Evolutionary conservation across 1,140 invertebrate genomes (phyloP).

Genomic region (Trinorchestia longiramus): DNA sequence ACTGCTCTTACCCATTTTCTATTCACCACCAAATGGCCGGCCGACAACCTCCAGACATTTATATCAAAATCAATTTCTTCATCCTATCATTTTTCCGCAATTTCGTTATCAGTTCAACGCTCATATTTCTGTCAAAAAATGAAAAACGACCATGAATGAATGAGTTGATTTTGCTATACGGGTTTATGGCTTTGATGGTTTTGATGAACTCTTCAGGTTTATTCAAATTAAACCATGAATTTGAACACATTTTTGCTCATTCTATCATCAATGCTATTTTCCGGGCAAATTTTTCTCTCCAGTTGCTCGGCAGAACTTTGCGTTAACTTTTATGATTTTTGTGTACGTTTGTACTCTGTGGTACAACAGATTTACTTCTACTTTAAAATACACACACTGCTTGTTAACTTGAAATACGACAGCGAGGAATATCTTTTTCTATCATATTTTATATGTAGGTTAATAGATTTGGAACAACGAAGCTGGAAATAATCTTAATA

Average conservation of each 20-base stretch:
- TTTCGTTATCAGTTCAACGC: slow-evolving; percentile 7
- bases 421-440: neutral
- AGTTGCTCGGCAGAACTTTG: neutral
- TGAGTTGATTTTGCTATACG: neutral
- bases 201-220: neutral
- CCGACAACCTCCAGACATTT: neutral
- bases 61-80: neutral
- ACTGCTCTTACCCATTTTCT: neutral
- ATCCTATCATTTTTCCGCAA: neutral
- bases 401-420: neutral
- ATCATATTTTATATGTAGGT: neutral
- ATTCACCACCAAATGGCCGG: neutral
- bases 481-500: neutral
- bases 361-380: neutral
- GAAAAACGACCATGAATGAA: neutral
- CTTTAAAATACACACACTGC: neutral
- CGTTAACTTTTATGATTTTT: neutral
- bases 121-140: slow-evolving; percentile 2
- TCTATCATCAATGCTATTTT: neutral
- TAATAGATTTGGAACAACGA: neutral
- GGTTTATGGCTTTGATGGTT: neutral
- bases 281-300: neutral
- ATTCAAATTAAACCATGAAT: neutral
- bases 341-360: neutral
- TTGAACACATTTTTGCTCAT: neutral